Evolutionary conservation across 2,888 invertebrate genomes (phyloP), one percentile per base, ranked within the genome.

Genomic region (Ptilodon capucinus): DNA sequence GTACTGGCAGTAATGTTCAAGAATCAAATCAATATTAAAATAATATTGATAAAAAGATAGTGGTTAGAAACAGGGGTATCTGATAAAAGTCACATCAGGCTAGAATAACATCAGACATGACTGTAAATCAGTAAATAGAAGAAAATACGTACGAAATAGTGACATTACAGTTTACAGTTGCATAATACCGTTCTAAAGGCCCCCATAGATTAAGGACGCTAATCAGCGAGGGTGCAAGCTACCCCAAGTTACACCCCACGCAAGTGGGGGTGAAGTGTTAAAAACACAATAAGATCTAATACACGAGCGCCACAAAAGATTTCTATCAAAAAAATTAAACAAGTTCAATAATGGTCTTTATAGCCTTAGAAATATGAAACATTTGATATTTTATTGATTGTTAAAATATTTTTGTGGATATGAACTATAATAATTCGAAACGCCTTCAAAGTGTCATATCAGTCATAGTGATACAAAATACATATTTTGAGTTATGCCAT

Each of bases 401-500:
- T 8, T 30, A 13, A 17, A 8, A n/a, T 30, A 55, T 34, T 7
- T 44, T 64, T 58, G 60, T 46, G 30, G 4, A 48, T 56, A 64
- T 61, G 57, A 72, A 65, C 62, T 76, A 73, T 74, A 78, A 73
- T 85, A 85, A 90, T 91, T 91, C 85, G 91, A 64, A 86, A 90
- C 89, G 90, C 90, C 90, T 90, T 86, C 84, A 81, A 84, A 81
- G 78, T 90, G 90, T 90, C 90, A 90, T 89, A 91, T 91, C 88
- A 86, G 78, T 90, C 87, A 90, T 86, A 77, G 71, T 70, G 76
- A 84, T 81, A 88, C 82, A 79, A 84, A 87, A 86, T 87, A 87
- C 83, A 87, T 86, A 88, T 88, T 89, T 87, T 85, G 79, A 79
- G 79, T 81, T 79, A 81, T 75, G 67, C 74, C 74, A 82, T 84